Evolutionary conservation across 2,113 vertebrate species (phyloP), one percentile per base, ranked within the genome.

Genomic region (Solea solea): DNA sequence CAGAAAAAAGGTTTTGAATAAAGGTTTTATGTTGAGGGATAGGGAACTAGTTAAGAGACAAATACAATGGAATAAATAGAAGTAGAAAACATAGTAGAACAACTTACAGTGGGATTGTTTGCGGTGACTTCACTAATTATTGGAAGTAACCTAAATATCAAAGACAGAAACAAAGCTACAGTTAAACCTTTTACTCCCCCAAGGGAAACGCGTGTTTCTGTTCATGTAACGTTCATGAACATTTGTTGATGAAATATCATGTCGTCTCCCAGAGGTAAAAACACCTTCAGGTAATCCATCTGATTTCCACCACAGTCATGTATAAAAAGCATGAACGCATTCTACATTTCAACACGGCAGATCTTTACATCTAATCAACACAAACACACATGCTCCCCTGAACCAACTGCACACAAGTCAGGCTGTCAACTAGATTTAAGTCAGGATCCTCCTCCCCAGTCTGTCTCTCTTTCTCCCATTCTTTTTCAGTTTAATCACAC

Each of bases 221-320:
- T 40, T 42, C 42, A 7, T 11, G 67, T 25, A 14, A 54, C 69
- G 48, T 64, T 46, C 13, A 60, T 55, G 28, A 64, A 67, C 34
- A 72, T 13, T 16, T 78, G 48, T 81, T 81, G 71, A 86, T 78
- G 75, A 67, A 74, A 81, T 42, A 42, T 73, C 84, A 87, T 64
- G 80, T 66, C 69, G 77, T 8, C 54, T 86, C 79, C 72, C 82
- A 64, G 48, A 77, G 86, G 82, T 64, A 79, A 34, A 21, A 80
- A 71, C 34, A 12, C 52, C 67, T 55, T 74, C 39, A 74, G 70
- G 28, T 34, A 34, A 34, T 5, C 28, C 28, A 34, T 34, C 28
- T 34, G 28, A 34, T 34, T 34, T 34, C 34, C 34, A 34, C 34
- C 34, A 34, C 34, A 21, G 21, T 21, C 21, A 34, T 34, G 34